Percentiles rank a stretch among this genome's conserved stretches.
Evolutionary conservation across 1,140 invertebrate species (phyloP).

Genomic region (Mercenaria mercenaria): DNA sequence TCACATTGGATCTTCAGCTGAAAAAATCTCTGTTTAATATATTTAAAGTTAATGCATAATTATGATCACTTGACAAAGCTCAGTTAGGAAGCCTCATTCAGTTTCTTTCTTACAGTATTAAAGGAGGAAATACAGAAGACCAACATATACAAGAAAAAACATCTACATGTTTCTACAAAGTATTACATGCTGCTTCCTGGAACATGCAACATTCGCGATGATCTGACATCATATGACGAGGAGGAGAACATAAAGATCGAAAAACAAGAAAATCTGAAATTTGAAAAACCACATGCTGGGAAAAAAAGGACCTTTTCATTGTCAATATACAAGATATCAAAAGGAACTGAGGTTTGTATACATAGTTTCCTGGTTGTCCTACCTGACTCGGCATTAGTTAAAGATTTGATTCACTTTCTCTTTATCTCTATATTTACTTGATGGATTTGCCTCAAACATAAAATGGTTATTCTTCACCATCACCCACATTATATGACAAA

Average conservation of each 20-base stretch:
- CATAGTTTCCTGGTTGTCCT: no score
- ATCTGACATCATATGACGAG: background rate
- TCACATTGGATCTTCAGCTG: no score
- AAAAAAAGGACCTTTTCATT: background rate
- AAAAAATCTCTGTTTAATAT: no score
- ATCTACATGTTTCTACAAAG: background rate
- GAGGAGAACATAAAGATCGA: background rate
- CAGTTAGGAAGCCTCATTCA: no score
- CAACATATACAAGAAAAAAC: background rate
- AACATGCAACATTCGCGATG: background rate
- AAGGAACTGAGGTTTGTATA: background rate
- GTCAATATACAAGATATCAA: conserved; percentile 7
- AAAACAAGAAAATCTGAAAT: background rate
- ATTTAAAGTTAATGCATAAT: no score
- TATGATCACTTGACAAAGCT: no score
- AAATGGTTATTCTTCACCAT: no score
- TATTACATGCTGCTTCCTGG: conserved; percentile 6
- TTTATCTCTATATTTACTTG: no score
- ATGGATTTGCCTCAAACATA: no score
- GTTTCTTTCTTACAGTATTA: background rate
- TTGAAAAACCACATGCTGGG: background rate
- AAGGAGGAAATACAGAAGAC: background rate
- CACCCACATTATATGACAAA: no score
- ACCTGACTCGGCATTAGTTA: no score
- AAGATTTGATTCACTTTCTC: no score